A percentile compares a stretch with the other conserved stretches of the same genome.
Conservation (phyloP, 1,140 invertebrate species). For the Orchestia grillus region DNA sequence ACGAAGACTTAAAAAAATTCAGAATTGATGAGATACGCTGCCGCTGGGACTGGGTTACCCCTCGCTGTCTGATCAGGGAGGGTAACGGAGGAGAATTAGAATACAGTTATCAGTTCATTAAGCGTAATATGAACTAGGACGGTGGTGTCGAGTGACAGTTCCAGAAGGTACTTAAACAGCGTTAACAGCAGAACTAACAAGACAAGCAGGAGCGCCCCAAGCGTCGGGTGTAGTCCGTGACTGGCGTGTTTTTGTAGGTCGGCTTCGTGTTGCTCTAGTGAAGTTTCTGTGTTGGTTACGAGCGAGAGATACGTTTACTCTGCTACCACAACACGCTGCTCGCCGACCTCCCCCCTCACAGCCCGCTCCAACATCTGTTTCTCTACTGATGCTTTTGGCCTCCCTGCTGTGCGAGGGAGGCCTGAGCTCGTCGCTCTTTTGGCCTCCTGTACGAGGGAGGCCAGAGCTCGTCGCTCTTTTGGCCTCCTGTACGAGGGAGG, state of each 20-base stretch:
- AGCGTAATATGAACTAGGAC: not conserved
- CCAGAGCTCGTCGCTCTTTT: not conserved
- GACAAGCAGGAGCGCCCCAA: not conserved
- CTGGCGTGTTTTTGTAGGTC: slow-evolving; percentile 20
- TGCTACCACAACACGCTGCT: slow-evolving; percentile 7
- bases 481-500: not conserved
- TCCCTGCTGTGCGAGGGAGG: not conserved
- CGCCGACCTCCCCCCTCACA: not conserved
- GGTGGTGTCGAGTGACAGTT: not conserved
- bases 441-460: not conserved
- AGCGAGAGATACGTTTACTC: slow-evolving; percentile 48
- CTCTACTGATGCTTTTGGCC: slow-evolving; percentile 19
- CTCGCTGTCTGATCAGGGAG: too few species aligned
- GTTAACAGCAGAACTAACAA: slow-evolving; percentile 1
- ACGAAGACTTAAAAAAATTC: too few species aligned
- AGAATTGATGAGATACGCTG: too few species aligned
- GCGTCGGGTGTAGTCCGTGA: slow-evolving; percentile 23
- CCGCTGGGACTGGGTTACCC: too few species aligned
- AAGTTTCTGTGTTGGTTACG: slow-evolving; percentile 52
- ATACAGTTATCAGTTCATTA: not conserved
- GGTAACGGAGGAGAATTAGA: not conserved
- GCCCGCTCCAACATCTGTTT: slow-evolving; percentile 19
- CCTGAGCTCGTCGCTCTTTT: not conserved
- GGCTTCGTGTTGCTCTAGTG: slow-evolving; percentile 21
- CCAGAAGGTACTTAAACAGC: not conserved